Base-by-base conservation (phyloP, 2,797 vertebrate genomes). In the Gallinago nigripennis region DNA sequence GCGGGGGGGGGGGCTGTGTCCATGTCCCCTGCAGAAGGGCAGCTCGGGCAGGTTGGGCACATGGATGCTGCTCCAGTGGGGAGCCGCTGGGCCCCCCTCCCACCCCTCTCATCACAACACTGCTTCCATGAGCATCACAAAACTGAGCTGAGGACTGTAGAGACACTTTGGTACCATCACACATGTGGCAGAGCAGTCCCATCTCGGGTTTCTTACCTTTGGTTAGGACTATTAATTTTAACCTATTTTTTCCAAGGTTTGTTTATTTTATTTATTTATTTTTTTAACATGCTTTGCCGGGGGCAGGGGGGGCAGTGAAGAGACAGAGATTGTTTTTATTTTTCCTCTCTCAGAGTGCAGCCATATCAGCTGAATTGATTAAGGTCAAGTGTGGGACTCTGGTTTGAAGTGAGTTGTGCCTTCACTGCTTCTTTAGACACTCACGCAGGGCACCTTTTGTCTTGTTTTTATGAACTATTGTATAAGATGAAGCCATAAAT, bases 181-280 rank as follows among this genome's bases (percentile, higher is more conserved):
- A 12, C 13, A 5, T 9, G 16, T 33, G 46, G 41, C 35, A 68
- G 53, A 0, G 0, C 0, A 0, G 3, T 19, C 16, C 3, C 27
- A 9, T 16, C 9, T 33, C 53, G 23, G 0, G 2, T 64, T 56
- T 64, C 43, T 33, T 60, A 14, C 20, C 46, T 75, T 25, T 43
- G 41, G 6, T 21, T 35, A 7, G 30, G 16, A 14, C 54, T 68
- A 6, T 7, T 8, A 41, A 43, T 72, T 65, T 53, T 19, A 66
- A 73, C 19, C 7, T 48, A 2, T 57, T 73, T 70, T 70, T 91
- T 33, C 37, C 31, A 20, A 7, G 3, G 13, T 69, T 87, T 45
- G 31, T 90, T 76, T 27, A 39, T 68, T 68, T 35, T 56, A 12
- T 66, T 18, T 25, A 17, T 30, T 79, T 82, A 31, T 35, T 35